phyloP scores from a whole-genome alignment of 2,113 vertebrate species.

The Plestiodon gilberti region DNA sequence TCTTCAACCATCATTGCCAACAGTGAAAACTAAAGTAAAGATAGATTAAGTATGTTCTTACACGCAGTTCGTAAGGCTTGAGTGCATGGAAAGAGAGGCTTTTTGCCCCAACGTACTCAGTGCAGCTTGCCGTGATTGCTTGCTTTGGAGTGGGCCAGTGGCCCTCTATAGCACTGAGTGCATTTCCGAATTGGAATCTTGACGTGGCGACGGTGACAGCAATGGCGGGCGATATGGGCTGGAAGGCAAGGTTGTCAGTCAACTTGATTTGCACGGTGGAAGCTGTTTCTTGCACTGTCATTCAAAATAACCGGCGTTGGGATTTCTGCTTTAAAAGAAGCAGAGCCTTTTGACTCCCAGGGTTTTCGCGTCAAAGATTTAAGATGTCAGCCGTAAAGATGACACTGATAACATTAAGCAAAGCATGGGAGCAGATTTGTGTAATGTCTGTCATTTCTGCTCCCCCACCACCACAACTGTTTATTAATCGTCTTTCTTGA shows the following conservation, averaged over 20 bases:
- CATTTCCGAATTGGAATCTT: constrained; percentile 21
- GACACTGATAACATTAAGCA: constrained; percentile 72
- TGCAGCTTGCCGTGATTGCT: neutral
- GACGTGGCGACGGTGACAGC: constrained; percentile 40
- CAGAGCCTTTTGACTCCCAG: constrained; percentile 69
- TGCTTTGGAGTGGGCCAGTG: neutral
- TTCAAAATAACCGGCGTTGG: constrained; percentile 69
- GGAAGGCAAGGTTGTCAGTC: constrained; percentile 57
- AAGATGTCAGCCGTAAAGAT: constrained; percentile 73
- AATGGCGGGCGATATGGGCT: constrained; percentile 28
- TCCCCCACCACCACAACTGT: constrained; percentile 44
- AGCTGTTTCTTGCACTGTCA: constrained; percentile 69
- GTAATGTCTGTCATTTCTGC: constrained; percentile 64
- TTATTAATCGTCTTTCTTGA: constrained; percentile 77
- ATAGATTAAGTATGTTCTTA: too few relatives aligned
- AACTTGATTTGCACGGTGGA: constrained; percentile 59
- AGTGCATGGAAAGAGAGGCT: neutral
- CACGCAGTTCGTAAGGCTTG: too few relatives aligned
- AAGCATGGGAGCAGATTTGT: constrained; percentile 67
- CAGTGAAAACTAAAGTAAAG: too few relatives aligned
- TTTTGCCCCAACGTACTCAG: neutral
- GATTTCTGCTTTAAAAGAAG: constrained; percentile 69
- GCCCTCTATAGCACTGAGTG: neutral
- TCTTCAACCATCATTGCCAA: neutral
- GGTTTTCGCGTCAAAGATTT: constrained; percentile 67